These are phyloP conservation scores for Grus americana DNA, from an alignment of 2,113 vertebrate genomes.

Conservation along the genomic window DNA sequence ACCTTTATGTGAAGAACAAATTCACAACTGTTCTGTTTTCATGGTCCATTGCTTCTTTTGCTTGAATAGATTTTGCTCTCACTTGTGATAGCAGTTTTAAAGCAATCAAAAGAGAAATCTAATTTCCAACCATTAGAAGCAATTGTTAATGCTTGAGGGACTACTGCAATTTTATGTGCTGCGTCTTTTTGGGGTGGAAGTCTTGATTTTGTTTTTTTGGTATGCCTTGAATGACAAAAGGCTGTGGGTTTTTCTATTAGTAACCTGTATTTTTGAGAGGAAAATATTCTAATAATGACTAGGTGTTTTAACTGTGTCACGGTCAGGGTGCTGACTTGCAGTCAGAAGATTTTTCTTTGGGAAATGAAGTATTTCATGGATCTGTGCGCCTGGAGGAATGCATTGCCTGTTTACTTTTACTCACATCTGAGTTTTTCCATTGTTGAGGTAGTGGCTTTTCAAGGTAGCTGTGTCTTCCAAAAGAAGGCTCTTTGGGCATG, in stretches of 20 bases:
- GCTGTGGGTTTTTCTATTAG: neutral
- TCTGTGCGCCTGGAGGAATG: neutral
- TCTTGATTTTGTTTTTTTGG: conserved; percentile 36
- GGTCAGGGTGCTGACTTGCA: neutral
- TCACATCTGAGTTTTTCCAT: neutral
- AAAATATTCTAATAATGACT: neutral
- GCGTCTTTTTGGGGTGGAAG: neutral
- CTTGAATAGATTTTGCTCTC: conserved; percentile 61
- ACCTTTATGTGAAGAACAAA: conserved; percentile 29
- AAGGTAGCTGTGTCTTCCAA: neutral
- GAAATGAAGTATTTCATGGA: neutral
- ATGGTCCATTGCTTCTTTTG: conserved; percentile 50
- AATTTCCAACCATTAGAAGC: conserved; percentile 54
- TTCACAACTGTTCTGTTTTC: conserved; percentile 48
- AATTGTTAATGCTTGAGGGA: conserved; percentile 42
- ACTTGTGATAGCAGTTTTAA: conserved; percentile 56
- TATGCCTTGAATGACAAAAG: neutral
- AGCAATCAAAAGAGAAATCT: conserved; percentile 61
- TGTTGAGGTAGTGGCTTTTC: neutral
- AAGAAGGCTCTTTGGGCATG: neutral
- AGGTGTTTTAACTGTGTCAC: neutral
- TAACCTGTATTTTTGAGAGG: neutral
- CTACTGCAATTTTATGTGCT: conserved; percentile 5
- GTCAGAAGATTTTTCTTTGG: neutral
- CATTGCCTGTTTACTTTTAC: neutral